phyloP scores from a whole-genome alignment of 2,797 vertebrate species.

The Alauda arvensis region DNA sequence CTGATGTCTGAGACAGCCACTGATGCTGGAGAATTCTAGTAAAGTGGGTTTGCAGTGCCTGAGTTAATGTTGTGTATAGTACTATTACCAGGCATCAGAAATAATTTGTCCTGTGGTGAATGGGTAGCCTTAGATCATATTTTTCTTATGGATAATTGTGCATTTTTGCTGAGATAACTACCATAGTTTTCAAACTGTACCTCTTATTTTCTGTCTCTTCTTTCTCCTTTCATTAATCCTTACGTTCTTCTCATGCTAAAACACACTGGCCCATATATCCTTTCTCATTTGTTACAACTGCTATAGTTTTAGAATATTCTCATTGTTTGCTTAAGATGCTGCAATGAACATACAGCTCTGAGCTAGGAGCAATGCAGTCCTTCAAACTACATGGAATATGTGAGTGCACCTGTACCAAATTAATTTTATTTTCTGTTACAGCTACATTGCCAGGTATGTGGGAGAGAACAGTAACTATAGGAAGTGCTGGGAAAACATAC shows the following conservation, averaged over 20 bases:
- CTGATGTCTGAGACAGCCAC: background rate
- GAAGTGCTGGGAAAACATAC: conserved; percentile 94
- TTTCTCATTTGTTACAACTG: background rate
- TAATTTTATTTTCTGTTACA: conserved; percentile 56
- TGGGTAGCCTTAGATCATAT: background rate
- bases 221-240: background rate
- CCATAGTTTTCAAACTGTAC: background rate
- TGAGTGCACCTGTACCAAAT: background rate
- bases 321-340: background rate
- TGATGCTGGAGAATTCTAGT: background rate
- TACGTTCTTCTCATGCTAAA: background rate
- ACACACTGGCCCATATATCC: background rate
- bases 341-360: background rate
- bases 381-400: background rate
- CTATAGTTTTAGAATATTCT: background rate
- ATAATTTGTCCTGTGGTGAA: background rate
- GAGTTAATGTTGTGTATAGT: background rate
- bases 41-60: background rate
- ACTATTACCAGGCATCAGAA: background rate
- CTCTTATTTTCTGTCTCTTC: background rate
- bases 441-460: conserved; percentile 95
- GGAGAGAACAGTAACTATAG: conserved; percentile 91
- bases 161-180: background rate
- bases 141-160: background rate
- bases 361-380: background rate